These are phyloP conservation scores for Gavialis gangeticus DNA, from an alignment of 2,113 vertebrate species.

Conservation along the genomic window DNA sequence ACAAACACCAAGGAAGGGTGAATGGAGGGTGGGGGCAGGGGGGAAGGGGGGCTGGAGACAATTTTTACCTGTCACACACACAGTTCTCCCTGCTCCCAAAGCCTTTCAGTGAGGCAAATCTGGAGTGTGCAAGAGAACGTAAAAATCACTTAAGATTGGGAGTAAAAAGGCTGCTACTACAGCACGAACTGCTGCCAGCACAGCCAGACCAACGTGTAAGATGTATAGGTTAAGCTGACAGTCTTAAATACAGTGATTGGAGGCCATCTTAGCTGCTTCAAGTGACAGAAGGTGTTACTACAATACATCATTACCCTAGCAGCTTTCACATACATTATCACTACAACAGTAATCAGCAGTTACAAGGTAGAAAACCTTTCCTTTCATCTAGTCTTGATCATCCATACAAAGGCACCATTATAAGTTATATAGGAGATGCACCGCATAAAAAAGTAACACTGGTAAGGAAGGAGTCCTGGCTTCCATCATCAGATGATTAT, in stretches of 20 bases:
- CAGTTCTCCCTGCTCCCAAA: not conserved
- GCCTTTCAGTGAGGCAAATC: not conserved
- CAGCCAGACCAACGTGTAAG: not conserved
- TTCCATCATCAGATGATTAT: not conserved
- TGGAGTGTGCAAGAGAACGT: accelerated
- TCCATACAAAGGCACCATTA: not conserved
- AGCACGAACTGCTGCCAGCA: conserved; percentile 34
- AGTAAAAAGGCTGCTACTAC: conserved; percentile 28
- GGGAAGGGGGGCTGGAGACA: not conserved
- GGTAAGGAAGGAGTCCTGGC: not conserved
- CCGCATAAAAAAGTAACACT: conserved; percentile 27
- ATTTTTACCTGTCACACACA: not conserved
- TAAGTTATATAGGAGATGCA: not conserved
- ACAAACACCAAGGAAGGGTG: not conserved
- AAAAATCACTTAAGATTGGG: not conserved
- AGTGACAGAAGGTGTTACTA: conserved; percentile 25
- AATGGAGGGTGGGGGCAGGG: too few species aligned
- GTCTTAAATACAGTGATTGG: conserved; percentile 52
- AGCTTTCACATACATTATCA: not conserved
- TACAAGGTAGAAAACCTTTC: not conserved
- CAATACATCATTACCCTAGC: not conserved
- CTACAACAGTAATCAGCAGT: not conserved
- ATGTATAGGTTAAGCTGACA: conserved; percentile 28
- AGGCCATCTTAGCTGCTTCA: conserved; percentile 56
- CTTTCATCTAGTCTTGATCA: not conserved